Evolutionary conservation across 64 coral and sea anemone genomes (phyloP).

Genomic region (Platygyra sinensis): DNA sequence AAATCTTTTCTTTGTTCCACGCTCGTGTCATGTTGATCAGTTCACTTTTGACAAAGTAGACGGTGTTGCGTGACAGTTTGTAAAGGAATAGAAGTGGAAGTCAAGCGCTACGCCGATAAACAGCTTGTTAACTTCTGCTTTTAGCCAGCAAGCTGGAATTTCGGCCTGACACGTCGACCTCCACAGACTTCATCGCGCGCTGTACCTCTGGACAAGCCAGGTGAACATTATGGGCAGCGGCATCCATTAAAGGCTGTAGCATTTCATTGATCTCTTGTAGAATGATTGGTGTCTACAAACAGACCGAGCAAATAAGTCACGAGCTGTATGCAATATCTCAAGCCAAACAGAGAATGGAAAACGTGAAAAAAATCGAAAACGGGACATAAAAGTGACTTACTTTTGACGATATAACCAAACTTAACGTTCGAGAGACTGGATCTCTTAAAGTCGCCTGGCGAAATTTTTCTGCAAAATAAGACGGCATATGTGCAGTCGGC

Average conservation of each 20-base stretch:
- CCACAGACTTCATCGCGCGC: conserved; percentile 42
- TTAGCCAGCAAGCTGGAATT: neutral
- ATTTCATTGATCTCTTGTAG: conserved; percentile 79
- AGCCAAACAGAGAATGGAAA: neutral
- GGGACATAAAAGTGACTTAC: conserved; percentile 28
- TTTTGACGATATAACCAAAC: conserved; percentile 31
- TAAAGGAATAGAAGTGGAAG: neutral
- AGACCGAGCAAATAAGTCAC: neutral
- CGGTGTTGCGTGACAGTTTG: neutral
- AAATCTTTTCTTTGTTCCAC: too few relatives aligned
- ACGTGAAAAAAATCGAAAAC: too few relatives aligned
- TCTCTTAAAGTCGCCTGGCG: conserved; percentile 10
- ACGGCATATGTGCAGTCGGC: neutral
- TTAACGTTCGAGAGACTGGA: conserved; percentile 6
- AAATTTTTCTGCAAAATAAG: conserved; percentile 23
- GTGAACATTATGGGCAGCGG: conserved; percentile 67
- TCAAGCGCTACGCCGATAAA: too few relatives aligned
- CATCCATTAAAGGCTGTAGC: conserved; percentile 58
- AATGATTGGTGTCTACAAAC: conserved; percentile 54
- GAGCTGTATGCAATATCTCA: neutral
- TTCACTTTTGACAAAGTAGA: neutral
- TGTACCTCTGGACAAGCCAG: conserved; percentile 74
- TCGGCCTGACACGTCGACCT: conserved; percentile 14
- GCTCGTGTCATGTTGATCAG: too few relatives aligned
- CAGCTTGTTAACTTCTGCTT: neutral